Evolutionary conservation across 2,797 vertebrate genomes (phyloP), one percentile per base, ranked within the genome.

Genomic region (Cryptoblepharus egeriae): DNA sequence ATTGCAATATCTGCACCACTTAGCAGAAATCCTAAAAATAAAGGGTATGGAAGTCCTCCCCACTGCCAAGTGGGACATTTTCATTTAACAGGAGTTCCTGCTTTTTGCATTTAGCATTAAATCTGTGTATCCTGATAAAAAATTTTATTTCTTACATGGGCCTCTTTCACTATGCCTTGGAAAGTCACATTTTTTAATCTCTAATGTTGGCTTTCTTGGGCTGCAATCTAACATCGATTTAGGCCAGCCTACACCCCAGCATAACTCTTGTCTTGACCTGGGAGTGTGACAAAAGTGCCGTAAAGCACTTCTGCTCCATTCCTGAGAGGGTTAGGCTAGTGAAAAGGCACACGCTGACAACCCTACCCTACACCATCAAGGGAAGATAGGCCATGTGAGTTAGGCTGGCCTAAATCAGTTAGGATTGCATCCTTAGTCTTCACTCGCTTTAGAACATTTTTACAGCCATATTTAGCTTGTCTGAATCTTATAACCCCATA

Each of bases 111-210:
- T 18, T 57, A 58, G 26, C 24, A 58, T 79, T 58, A n/a, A 39
- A 69, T n/a, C 32, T 39, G 49, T 69, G 55, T 32, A 37, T 69
- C 5, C 52, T 57, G 52, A 32, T n/a, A 13, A 78, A 64, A 24
- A 55, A 22, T 67, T 30, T 28, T 67, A 28, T 77, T 63, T 18
- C 30, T 55, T 10, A 55, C 13, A 28, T 7, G 9, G 22, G 24
- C 60, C 63, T 55, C 49, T 30, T 37, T 45, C 30, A 28, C 22
- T 77, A 63, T 77, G 3, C 63, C 76, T 67, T 78, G 76, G 32
- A 78, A 67, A 32, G 52, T 49, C 63, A 78, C 35, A 55, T 45
- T 13, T 78, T 67, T 78, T 78, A 78, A 35, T 67, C 32, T 28
- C 63, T 78, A 26, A 65, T 65, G 61, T 77, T 42, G 15, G 42